These are phyloP conservation scores for Scaptomyza cyrtandrae DNA, from an alignment of 2,888 invertebrate genomes.

Conservation along the genomic window DNA sequence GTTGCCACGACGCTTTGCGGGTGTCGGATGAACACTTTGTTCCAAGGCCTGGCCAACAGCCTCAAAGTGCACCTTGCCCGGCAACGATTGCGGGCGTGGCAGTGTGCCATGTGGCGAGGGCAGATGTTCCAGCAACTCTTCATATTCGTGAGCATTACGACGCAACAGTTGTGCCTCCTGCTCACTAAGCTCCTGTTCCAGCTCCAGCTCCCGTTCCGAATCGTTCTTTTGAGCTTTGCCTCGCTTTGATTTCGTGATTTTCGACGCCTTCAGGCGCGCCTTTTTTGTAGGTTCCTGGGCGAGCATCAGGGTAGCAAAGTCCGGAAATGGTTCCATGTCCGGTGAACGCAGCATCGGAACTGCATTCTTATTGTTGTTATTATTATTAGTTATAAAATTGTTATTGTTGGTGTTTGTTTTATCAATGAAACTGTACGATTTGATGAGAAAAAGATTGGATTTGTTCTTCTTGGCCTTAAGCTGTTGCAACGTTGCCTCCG, in stretches of 20 bases:
- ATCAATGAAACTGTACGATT: constrained; percentile 74
- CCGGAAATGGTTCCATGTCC: constrained; percentile 42
- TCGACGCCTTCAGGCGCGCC: constrained; percentile 21
- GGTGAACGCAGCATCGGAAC: constrained; percentile 32
- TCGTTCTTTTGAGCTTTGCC: neutral
- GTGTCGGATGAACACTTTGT: neutral
- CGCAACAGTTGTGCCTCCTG: constrained; percentile 44
- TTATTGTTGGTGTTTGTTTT: constrained; percentile 32
- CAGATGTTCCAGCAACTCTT: constrained; percentile 33
- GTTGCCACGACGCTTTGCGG: constrained; percentile 29
- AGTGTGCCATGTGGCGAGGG: constrained; percentile 16
- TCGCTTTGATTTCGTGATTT: constrained; percentile 10
- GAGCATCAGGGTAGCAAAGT: constrained; percentile 44
- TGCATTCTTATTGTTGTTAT: constrained; percentile 4
- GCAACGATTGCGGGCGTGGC: constrained; percentile 70
- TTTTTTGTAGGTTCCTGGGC: constrained; percentile 25
- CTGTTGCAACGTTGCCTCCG: constrained; percentile 49
- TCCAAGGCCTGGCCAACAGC: neutral
- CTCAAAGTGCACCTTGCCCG: constrained; percentile 55
- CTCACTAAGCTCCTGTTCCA: constrained; percentile 14
- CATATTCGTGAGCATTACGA: constrained; percentile 43
- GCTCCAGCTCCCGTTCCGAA: neutral
- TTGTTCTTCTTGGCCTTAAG: constrained; percentile 73
- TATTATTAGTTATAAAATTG: constrained; percentile 21
- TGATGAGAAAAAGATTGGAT: constrained; percentile 73